Percentiles rank a stretch among this genome's conserved stretches.
These are phyloP conservation scores for Xiphophorus couchianus DNA, from an alignment of 2,113 vertebrate genomes.

Conservation along the genomic window DNA sequence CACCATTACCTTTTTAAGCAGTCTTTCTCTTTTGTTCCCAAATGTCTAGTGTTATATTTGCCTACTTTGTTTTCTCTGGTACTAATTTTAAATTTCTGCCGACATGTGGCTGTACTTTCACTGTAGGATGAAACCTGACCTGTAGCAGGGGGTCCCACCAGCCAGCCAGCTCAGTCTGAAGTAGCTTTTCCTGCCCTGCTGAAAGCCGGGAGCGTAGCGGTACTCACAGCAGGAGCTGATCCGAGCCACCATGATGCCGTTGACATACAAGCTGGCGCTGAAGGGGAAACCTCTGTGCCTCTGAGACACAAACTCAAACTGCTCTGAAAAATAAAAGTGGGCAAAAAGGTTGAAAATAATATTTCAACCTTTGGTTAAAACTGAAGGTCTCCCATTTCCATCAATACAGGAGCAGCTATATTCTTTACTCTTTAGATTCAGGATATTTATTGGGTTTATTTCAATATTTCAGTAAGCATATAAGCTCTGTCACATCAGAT, in stretches of 20 bases:
- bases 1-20: constrained; percentile 27
- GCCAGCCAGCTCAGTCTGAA: constrained; percentile 77
- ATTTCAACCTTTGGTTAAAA: neutral
- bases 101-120: neutral
- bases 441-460: neutral
- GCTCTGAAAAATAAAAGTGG: constrained; percentile 59
- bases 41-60: constrained; percentile 9
- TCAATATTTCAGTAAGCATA: neutral
- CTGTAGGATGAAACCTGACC: constrained; percentile 60
- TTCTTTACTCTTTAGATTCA: neutral
- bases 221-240: constrained; percentile 86
- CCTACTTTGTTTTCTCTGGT: constrained; percentile 19
- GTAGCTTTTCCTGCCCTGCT: constrained; percentile 79
- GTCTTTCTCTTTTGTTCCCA: constrained; percentile 11
- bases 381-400: neutral
- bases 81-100: constrained; percentile 32
- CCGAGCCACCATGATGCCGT: constrained; percentile 75
- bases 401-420: neutral
- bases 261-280: constrained; percentile 78
- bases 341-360: neutral
- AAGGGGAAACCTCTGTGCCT: constrained; percentile 82
- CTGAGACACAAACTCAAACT: constrained; percentile 81
- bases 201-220: constrained; percentile 80
- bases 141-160: constrained; percentile 82
- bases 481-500: neutral